Evolutionary conservation across 2,113 vertebrate genomes (phyloP).

Genomic region (Malurus cyaneus): DNA sequence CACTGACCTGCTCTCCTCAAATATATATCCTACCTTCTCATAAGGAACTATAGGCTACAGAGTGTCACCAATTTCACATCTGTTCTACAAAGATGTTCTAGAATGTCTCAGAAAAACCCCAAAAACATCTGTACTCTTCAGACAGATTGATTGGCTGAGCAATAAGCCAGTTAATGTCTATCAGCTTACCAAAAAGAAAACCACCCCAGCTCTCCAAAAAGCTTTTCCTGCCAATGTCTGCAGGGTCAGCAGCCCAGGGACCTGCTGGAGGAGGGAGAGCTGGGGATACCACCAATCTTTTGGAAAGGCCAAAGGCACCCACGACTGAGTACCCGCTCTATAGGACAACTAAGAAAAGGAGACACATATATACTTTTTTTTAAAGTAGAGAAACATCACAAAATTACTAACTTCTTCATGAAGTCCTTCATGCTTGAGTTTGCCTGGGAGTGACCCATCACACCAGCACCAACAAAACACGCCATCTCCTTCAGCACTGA

Average conservation of each 20-base stretch:
- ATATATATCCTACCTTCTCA: not conserved
- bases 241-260: not conserved
- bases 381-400: not conserved
- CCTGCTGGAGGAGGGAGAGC: not conserved
- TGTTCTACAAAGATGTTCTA: not conserved
- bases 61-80: not conserved
- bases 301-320: too few relatives aligned
- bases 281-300: rapidly evolving
- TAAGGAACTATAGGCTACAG: not conserved
- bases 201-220: not conserved
- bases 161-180: not conserved
- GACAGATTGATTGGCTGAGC: rapidly evolving
- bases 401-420: not conserved
- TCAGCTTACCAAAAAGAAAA: not conserved
- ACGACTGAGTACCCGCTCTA: rapidly evolving
- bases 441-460: rapidly evolving
- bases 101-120: rapidly evolving
- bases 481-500: rapidly evolving
- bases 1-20: not conserved
- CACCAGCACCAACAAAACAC: rapidly evolving
- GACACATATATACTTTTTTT: not conserved
- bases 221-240: not conserved
- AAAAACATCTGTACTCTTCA: not conserved
- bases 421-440: not conserved
- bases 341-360: rapidly evolving